Base-by-base conservation (phyloP, 2,888 invertebrate genomes). In the Sminthurides aquaticus region DNA sequence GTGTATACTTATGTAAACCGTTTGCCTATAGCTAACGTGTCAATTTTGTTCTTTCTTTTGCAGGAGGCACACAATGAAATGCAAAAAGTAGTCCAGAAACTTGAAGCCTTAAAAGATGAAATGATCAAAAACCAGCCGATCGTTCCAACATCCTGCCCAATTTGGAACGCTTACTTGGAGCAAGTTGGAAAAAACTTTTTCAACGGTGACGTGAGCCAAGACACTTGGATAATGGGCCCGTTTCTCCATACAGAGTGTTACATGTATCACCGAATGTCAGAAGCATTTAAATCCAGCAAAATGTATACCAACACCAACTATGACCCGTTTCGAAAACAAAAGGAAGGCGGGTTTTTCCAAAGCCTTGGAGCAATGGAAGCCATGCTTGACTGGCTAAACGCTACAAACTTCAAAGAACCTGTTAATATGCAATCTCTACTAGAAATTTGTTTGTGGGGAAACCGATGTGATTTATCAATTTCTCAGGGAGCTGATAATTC, bases 191-290 rank as follows among this genome's bases (percentile, higher is more conserved):
- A 74, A 69, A 1, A 71, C 72, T 52, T 71, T 58, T 72, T 71
- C 60, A 57, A 64, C 2, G 70, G 75, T 18, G 77, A 78, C 60
- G 78, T 76, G 1, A 75, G 71, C 57, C 75, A 76, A 1, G 80
- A 82, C 11, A 79, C 79, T 1, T 88, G 87, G 82, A 98, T 89
- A 77, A 84, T 85, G 18, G 84, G 88, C 28, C 81, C 85, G 0
- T 98, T 96, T 96, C 81, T 98, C 0, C 88, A 91, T 76, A 84
- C 87, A 0, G 98, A 98, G 79, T 94, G 94, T 76, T 97, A 94
- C 77, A 85, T 97, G 80, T 98, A 97, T 60, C 63, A 67, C n/a
- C 56, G 72, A 54, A 69, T 74, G 24, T 57, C 67, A 58, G 67
- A 71, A 18, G 72, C 71, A 1, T 71, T 74, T 28, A 54, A 65